These are phyloP conservation scores for Chromobotia macracanthus DNA, from an alignment of 2,797 vertebrate genomes.

Conservation along the genomic window DNA sequence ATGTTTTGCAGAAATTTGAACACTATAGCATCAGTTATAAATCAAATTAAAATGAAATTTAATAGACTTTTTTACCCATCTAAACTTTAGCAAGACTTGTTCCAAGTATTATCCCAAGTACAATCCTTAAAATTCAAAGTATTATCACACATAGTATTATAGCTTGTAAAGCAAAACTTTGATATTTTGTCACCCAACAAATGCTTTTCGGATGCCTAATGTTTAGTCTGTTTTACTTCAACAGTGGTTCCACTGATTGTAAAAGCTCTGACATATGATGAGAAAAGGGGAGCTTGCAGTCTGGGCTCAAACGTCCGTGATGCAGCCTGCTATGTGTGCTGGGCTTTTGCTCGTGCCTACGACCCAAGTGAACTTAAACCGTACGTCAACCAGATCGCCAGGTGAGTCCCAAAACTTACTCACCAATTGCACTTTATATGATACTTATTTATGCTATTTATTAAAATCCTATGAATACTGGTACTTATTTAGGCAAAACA, in stretches of 20 bases:
- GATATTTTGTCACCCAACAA: neutral
- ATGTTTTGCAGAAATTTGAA: neutral
- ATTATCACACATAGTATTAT: neutral
- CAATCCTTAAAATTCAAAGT: too few species aligned
- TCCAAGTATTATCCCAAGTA: too few species aligned
- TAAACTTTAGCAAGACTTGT: neutral
- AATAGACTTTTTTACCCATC: too few species aligned
- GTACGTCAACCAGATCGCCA: slow-evolving; percentile 87
- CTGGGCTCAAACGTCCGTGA: slow-evolving; percentile 92
- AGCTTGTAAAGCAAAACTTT: neutral
- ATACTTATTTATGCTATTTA: neutral
- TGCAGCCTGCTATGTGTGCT: slow-evolving; percentile 94
- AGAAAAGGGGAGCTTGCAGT: slow-evolving; percentile 91
- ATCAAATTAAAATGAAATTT: neutral
- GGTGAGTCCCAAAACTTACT: slow-evolving; percentile 71
- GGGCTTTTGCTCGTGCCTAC: slow-evolving; percentile 96
- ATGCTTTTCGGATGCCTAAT: neutral
- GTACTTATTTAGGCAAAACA: too few species aligned
- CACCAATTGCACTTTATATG: neutral
- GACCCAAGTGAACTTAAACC: slow-evolving; percentile 87
- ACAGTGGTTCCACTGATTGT: slow-evolving; percentile 90
- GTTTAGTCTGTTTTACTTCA: slow-evolving; percentile 21
- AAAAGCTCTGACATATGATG: slow-evolving; percentile 89
- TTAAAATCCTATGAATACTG: neutral
- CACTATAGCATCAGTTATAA: neutral